Conservation (phyloP, 2,888 invertebrate genomes). For the Monoplex corrugatus region DNA sequence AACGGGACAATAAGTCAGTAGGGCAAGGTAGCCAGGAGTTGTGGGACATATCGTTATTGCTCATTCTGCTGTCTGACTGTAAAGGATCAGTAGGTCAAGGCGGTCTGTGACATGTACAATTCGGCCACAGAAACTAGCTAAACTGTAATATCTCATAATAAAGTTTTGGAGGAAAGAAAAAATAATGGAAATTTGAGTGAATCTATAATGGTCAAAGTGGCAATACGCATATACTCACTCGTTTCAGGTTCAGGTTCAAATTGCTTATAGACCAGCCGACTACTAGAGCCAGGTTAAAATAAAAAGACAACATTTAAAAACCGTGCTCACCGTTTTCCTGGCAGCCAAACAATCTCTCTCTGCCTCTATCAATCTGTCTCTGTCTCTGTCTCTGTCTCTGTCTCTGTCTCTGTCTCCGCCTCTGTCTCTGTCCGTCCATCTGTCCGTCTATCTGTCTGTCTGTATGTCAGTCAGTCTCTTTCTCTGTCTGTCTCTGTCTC, state of each 20-base stretch:
- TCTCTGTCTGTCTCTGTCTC: background rate
- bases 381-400: slow-evolving; percentile 21
- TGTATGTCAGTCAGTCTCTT: no score
- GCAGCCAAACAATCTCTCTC: background rate
- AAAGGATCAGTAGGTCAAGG: background rate
- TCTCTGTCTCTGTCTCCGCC: background rate
- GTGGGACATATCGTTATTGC: background rate
- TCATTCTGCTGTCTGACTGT: background rate
- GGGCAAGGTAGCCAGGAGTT: background rate
- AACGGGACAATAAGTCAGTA: background rate
- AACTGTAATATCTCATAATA: background rate
- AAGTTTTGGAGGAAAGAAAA: background rate
- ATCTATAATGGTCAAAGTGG: background rate
- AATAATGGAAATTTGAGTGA: background rate
- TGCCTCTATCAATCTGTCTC: background rate
- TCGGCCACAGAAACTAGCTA: background rate
- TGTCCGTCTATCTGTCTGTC: no score
- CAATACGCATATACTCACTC: background rate
- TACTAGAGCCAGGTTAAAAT: background rate
- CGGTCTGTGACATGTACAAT: background rate
- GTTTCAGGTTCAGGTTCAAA: background rate
- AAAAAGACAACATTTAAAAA: background rate
- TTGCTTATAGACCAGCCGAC: background rate
- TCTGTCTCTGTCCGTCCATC: no score
- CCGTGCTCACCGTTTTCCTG: background rate